phyloP scores from a whole-genome alignment of 2,113 vertebrate species.

The Nanorana parkeri region DNA sequence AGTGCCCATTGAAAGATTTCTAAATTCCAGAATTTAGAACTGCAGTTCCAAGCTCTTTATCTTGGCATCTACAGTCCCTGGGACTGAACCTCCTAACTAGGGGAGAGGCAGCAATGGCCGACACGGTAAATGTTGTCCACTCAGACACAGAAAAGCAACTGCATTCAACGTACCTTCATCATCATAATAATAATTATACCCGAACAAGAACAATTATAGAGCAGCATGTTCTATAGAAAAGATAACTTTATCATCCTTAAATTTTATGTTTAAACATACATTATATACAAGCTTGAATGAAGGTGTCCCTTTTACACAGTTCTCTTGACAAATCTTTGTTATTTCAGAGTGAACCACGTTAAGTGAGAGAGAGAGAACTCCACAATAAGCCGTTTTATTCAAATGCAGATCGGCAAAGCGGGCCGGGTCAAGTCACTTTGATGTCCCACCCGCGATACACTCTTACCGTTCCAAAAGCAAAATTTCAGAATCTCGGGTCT shows the following conservation, averaged over 20 bases:
- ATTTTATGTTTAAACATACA: constrained; percentile 25
- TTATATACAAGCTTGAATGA: constrained; percentile 12
- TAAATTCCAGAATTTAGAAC: too few relatives aligned
- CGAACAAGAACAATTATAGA: too few relatives aligned
- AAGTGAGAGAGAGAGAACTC: neutral
- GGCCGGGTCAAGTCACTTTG: neutral
- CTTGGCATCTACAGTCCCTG: too few relatives aligned
- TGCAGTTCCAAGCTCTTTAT: too few relatives aligned
- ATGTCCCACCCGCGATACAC: neutral
- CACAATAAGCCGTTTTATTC: neutral
- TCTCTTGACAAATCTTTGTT: constrained; percentile 1
- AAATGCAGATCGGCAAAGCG: neutral
- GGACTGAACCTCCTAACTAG: too few relatives aligned
- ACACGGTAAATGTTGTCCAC: too few relatives aligned
- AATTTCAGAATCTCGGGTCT: neutral
- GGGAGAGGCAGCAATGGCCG: too few relatives aligned
- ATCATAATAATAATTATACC: too few relatives aligned
- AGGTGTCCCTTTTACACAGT: neutral
- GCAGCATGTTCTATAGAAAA: constrained; percentile 25
- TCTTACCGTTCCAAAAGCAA: constrained; percentile 15
- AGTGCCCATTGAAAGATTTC: too few relatives aligned
- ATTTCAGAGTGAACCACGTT: neutral
- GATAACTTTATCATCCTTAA: constrained; percentile 37
- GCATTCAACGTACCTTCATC: too few relatives aligned
- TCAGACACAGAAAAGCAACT: too few relatives aligned